A percentile compares a stretch with the other conserved stretches of the same genome.
Evolutionary conservation across 2,113 vertebrate genomes (phyloP).

Genomic region (Agelaius tricolor): DNA sequence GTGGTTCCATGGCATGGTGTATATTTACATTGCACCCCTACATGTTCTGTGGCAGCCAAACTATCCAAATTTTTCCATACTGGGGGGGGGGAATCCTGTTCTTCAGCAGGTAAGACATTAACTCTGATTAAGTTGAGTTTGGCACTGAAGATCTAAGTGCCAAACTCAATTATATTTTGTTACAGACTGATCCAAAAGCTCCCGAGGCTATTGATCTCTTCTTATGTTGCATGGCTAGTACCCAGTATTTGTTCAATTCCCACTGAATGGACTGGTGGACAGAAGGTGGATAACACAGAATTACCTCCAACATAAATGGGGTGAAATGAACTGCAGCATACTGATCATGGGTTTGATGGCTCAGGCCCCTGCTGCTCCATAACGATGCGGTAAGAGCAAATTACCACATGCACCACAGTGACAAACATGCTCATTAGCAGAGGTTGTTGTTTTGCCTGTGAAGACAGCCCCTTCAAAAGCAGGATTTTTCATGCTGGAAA

Average conservation of each 20-base stretch:
- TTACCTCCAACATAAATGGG: neutral
- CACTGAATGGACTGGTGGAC: neutral
- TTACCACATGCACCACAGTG: neutral
- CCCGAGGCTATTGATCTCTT: neutral
- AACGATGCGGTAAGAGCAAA: neutral
- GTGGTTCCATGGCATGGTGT: neutral
- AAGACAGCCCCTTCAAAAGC: neutral
- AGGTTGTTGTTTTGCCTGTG: neutral
- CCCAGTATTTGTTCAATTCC: neutral
- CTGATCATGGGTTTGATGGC: neutral
- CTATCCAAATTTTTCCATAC: neutral
- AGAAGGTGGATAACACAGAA: neutral
- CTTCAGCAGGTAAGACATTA: neutral
- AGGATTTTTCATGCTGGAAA: neutral
- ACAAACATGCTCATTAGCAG: neutral
- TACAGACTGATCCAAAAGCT: neutral
- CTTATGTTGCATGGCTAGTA: neutral
- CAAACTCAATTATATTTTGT: neutral
- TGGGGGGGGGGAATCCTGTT: accelerated
- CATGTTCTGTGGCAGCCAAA: neutral
- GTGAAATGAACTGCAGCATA: neutral
- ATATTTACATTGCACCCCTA: neutral
- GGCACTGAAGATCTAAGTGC: neutral
- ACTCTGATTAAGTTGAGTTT: too few species aligned
- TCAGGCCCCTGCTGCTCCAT: neutral